Base-by-base conservation (phyloP, 2,888 invertebrate genomes). In the Eledone cirrhosa region DNA sequence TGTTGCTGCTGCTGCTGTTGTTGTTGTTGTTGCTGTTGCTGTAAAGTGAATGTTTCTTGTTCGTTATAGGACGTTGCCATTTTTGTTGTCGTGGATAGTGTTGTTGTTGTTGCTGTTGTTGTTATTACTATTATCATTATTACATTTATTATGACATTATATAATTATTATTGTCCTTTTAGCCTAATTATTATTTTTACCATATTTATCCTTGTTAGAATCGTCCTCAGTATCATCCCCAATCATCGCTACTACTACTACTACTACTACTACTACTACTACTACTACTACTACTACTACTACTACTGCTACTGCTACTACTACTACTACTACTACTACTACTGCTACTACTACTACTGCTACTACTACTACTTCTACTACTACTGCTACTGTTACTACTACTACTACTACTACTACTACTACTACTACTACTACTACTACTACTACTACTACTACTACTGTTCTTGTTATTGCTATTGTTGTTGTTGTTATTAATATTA, bases 191-290 rank as follows among this genome's bases (percentile, higher is more conserved):
- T 59, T n/a, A 59, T 16, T 19, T 16, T 19, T 19, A 19, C n/a
- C n/a, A 59, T 19, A 59, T 16, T 59, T n/a, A 59, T 16, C 59
- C 19, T 59, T 59, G 59, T n/a, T 19, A 59, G n/a, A 59, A 59
- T 19, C 59, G 59, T 19, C 59, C 59, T 47, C 77, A 78, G n/a
- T n/a, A n/a, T n/a, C n/a, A n/a, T n/a, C n/a, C n/a, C n/a, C n/a
- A n/a, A n/a, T n/a, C n/a, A n/a, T n/a, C n/a, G n/a, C n/a, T n/a
- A n/a, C 77, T 78, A 78, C 77, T 78, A 78, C 77, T 78, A 78
- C 77, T 78, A 78, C 77, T 78, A 78, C 77, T 78, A 78, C 77
- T 78, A 78, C 77, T 78, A 78, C 77, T 78, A 78, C 77, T 78
- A 78, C 77, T 78, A 78, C 77, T 78, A 78, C 77, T 78, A 78